Evolutionary conservation across 92 coral and sea anemone species (phyloP), one percentile per base, ranked within the genome.

Genomic region (Heliopora coerulea): DNA sequence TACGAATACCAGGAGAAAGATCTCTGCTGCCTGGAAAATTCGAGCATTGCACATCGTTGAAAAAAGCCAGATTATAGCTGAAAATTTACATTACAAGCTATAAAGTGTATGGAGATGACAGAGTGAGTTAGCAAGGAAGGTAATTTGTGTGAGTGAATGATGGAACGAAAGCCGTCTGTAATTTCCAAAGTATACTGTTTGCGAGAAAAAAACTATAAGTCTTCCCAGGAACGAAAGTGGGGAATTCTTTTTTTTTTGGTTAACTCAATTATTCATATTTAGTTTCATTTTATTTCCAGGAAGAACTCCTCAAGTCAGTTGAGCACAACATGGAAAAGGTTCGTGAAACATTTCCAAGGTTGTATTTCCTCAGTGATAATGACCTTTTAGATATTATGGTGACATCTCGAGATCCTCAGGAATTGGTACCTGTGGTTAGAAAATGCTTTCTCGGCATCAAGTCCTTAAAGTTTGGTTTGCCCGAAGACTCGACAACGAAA

Each of bases 401-500:
- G 1, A 88, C 91, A 88, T 95, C 96, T 26, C 90, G 96, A 20
- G 89, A 95, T 52, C 99, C 99, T 0, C 88, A 87, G 50, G 92
- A 95, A 57, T 49, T 95, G 82, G 25, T 95, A 28, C 91, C 92
- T 28, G 87, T 88, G 42, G 96, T 90, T 14, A 87, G 89, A 56
- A 95, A 87, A 80, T 90, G 96, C 78, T 95, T 90, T 63, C 97
- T 96, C 59, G 99, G 91, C 33, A 84, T 95, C 75, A 81, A 78
- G 72, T 83, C 84, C 35, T 86, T 95, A 23, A 80, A 68, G 73
- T 95, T 95, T 84, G 72, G 87, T 19, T 79, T 95, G 64, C 99
- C 99, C 15, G 82, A 66, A 48, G 97, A 95, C 72, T 66, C 88
- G 0, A 78, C 68, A 58, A 26, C 85, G 41, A 82, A 79, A 32